Base-by-base conservation (phyloP, 1,140 invertebrate species). In the Drosophila azteca region DNA sequence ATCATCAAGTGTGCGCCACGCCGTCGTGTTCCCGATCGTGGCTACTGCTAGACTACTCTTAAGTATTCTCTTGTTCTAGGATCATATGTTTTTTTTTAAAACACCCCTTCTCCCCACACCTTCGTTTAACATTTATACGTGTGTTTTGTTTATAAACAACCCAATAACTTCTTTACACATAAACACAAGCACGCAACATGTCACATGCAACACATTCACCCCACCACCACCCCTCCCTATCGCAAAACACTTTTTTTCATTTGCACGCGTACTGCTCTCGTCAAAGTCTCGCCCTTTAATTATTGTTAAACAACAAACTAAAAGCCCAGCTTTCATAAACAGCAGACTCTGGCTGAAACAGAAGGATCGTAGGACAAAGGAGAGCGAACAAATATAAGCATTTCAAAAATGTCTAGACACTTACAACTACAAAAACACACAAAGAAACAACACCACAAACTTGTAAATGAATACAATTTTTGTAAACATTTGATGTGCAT, bases 1-100 rank as follows among this genome's bases (percentile, higher is more conserved):
- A 99, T 99, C 66, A 96, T 99, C 24, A 98, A 96, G 91, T 95
- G 97, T 41, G 98, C 98, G 31, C 99, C 99, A 2, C 95, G 99
- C 65, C 96, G 96, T 87, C 95, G 99, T 52, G 94, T 95, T 0
- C 95, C 95, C 63, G 99, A 99, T 92, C 94, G 96, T 82, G 95
- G 97, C 78, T 95, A 95, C 55, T 98, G 97, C 93, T 98, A 96
- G 94, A 64, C 78, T 61, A 57, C 6, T 29, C 58, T 68, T 77
- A 84, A 88, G 79, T 88, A 88, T 88, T 88, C 77, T 72, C 72
- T 77, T 54, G 54, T 51, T 85, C 65, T 85, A 85, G 82, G 82
- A 79, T 82, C 51, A 51, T 54, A 68, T 81, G 77, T 79, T 84
- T 85, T 84, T 75, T 73, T 15, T 52, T 24, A 35, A 22, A 31